Evolutionary conservation across 1,140 invertebrate species (phyloP), one percentile per base, ranked within the genome.

Genomic region (Euura saliciscinereae): DNA sequence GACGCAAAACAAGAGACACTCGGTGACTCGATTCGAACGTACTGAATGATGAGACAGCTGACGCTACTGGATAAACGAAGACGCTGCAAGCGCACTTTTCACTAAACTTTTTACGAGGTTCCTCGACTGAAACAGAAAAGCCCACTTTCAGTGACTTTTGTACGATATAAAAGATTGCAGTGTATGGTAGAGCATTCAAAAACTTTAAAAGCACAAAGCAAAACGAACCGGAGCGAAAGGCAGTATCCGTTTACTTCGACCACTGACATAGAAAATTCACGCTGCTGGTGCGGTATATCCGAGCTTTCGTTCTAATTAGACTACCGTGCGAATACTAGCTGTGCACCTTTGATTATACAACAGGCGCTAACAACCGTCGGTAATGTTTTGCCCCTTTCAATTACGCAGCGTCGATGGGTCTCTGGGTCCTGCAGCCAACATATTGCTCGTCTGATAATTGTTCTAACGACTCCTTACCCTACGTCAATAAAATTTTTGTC

Each of bases 221-320:
- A 59, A n/a, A n/a, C 13, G 51, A 59, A 59, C 51, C 13, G 51
- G 51, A 59, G 51, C 51, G 51, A 59, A 59, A n/a, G 8, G 10
- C 51, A 59, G 51, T 8, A 59, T 59, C 51, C 51, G 51, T 59
- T 59, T 59, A 59, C 51, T 59, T 59, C 51, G 51, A 59, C 51
- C 51, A 59, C 51, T 59, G 51, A 59, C 51, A n/a, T n/a, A n/a
- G 51, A 59, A 28, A 28, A 59, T 59, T 59, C 51, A 59, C 28
- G 28, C 28, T 28, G 28, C 28, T 28, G 28, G 28, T 28, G 28
- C 28, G 28, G 28, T 28, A 28, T 28, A 28, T 28, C 28, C 51
- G 3, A 59, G 51, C 51, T 59, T 59, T 59, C 51, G 51, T 59
- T 59, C 13, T 59, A 59, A 59, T 59, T 59, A 59, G 8, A 59